phyloP scores from a whole-genome alignment of 1,140 invertebrate species.

The Cheumatopsyche charites region DNA sequence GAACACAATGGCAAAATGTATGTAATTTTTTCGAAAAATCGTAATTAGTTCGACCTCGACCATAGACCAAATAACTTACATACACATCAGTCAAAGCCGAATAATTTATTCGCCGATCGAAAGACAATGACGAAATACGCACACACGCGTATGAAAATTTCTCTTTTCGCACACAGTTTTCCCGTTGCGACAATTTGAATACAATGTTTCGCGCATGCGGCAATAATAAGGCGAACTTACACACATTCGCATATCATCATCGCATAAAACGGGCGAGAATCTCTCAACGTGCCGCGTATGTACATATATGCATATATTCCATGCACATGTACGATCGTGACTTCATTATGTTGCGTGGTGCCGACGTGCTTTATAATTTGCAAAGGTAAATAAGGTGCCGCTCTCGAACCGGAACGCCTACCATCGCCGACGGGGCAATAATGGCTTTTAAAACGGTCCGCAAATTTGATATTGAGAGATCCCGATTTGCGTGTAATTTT shows the following conservation, averaged over 20 bases:
- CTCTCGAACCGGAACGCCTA: conserved; percentile 15
- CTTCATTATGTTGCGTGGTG: conserved; percentile 23
- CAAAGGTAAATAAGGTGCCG: conserved; percentile 25
- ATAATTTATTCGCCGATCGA: no score
- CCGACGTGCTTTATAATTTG: conserved; percentile 27
- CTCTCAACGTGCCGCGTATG: not conserved
- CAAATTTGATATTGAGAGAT: not conserved
- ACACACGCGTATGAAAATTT: not conserved
- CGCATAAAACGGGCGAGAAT: not conserved
- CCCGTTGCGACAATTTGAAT: conserved; percentile 13
- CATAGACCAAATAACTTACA: no score
- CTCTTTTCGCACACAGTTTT: not conserved
- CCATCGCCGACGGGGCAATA: not conserved
- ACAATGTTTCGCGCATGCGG: conserved; percentile 1
- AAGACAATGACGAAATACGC: not conserved
- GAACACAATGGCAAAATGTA: no score
- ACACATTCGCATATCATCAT: not conserved
- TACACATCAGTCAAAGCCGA: no score
- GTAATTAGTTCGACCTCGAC: no score
- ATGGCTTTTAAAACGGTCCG: conserved; percentile 19
- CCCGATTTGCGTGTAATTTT: no score
- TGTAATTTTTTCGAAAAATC: no score
- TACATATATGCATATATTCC: not conserved
- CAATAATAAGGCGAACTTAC: not conserved
- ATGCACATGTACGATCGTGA: conserved; percentile 15